Evolutionary conservation across 2,888 invertebrate genomes (phyloP), one percentile per base, ranked within the genome.

Genomic region (Drosophila falleni): DNA sequence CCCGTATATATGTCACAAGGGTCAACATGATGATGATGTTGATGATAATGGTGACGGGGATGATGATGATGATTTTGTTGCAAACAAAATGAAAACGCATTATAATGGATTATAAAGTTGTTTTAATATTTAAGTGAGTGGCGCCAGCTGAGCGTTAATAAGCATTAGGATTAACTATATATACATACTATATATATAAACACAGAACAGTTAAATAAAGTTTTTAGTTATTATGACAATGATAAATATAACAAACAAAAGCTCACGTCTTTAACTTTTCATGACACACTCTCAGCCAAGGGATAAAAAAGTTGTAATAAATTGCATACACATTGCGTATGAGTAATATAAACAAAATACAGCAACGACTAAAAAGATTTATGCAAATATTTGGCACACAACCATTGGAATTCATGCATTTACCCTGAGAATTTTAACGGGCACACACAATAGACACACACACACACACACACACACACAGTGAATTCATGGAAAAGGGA

Each of bases 151-250:
- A 76, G 84, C 80, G 80, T 80, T 81, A 81, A 78, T 78, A 74
- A 77, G 80, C 81, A 71, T 84, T 84, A 84, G 81, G 62, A 74
- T 71, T 74, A 80, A 84, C 55, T 68, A 33, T 42, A 59, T 50
- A 70, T 49, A 63, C 39, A 35, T 42, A 67, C 31, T 19, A 60
- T 31, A 47, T 31, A 47, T n/a, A 53, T 37, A 56, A 72, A 80
- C 51, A 60, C 65, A 74, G 11, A 80, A 80, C 54, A 81, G 79
- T 70, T 69, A 80, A 86, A 88, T 83, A 85, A 89, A 84, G 85
- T 85, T 83, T 87, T 86, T 89, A 79, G 77, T 82, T 89, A 78
- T 87, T 87, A 63, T 71, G 69, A 89, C 71, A 89, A 87, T 80
- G 89, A 87, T 77, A 87, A 72, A 89, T 87, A 89, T 59, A 58